Base-by-base conservation (phyloP, 2,113 vertebrate species). In the Tympanuchus pallidicinctus region DNA sequence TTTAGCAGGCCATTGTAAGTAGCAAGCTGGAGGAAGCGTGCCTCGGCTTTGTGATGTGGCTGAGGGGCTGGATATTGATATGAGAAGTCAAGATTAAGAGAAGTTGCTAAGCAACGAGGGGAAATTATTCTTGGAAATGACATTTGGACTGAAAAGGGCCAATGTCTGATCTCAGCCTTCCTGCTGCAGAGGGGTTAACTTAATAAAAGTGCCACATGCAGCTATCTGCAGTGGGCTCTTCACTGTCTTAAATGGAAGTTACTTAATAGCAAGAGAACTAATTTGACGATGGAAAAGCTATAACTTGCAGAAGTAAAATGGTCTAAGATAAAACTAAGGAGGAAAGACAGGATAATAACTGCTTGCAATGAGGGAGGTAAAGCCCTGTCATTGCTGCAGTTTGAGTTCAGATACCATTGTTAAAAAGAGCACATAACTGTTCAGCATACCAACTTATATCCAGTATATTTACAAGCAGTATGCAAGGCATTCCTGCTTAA, bases 71-170 rank as follows among this genome's bases (percentile, higher is more conserved):
- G 47, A 52, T 77, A 86, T 67, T 66, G 86, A 79, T 82, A 88
- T 60, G 81, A 66, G 42, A 82, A 80, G 75, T 36, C 86, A 82
- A 73, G 89, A 89, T 93, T 87, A 95, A 88, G 75, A 90, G 81
- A 93, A 86, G 85, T 85, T 92, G 82, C 82, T 92, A 90, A 78
- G 92, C 86, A 92, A 95, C 87, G 15, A 80, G 52, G 64, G 71
- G 17, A 92, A 87, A 94, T 92, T 83, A 92, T 77, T 91, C 66
- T 89, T 89, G 57, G 65, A 93, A 93, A 90, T 84, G 77, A 75
- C 79, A 93, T 92, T 89, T 94, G 79, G 66, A 89, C 48, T 89
- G 61, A 74, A 80, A 82, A 81, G 61, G 70, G 38, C 63, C 78
- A 71, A 34, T 59, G 67, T 74, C 77, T 92, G 77, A 89, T 61